phyloP scores from a whole-genome alignment of 1,140 invertebrate species.

The Drosophila takahashii region DNA sequence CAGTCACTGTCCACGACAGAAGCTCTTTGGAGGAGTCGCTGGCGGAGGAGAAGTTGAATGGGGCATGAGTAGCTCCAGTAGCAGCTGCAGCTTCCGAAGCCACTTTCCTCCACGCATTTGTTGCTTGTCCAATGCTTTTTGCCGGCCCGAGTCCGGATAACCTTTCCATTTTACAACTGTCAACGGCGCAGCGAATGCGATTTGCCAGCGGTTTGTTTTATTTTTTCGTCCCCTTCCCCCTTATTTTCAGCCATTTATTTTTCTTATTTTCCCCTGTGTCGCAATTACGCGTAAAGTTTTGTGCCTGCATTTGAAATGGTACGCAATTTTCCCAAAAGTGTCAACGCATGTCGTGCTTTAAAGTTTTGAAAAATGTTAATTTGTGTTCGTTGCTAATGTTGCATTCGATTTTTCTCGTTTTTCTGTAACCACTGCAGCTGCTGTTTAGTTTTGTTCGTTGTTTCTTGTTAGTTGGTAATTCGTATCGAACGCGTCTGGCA shows the following conservation, averaged over 20 bases:
- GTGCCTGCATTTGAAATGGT: conserved; percentile 61
- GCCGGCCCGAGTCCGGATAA: conserved; percentile 43
- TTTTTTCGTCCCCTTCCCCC: conserved; percentile 9
- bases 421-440: conserved; percentile 19
- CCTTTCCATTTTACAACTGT: conserved; percentile 79
- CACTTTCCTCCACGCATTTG: conserved; percentile 38
- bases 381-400: conserved; percentile 47
- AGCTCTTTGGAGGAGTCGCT: conserved; percentile 23
- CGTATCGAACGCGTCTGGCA: conserved; percentile 51
- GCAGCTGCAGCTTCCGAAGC: conserved; percentile 37
- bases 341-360: conserved; percentile 63
- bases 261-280: conserved; percentile 20
- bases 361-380: conserved; percentile 70
- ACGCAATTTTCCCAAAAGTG: conserved; percentile 77
- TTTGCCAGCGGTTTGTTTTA: conserved; percentile 55
- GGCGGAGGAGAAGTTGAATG: not conserved
- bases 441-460: conserved; percentile 12
- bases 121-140: conserved; percentile 20
- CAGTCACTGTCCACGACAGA: conserved; percentile 69
- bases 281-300: conserved; percentile 66
- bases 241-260: conserved; percentile 6
- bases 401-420: conserved; percentile 47
- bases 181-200: conserved; percentile 54
- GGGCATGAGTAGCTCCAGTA: conserved; percentile 9
- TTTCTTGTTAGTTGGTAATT: conserved; percentile 15